Evolutionary conservation across 2,113 vertebrate species (phyloP), one percentile per base, ranked within the genome.

Genomic region (Typhlomys cinereus): DNA sequence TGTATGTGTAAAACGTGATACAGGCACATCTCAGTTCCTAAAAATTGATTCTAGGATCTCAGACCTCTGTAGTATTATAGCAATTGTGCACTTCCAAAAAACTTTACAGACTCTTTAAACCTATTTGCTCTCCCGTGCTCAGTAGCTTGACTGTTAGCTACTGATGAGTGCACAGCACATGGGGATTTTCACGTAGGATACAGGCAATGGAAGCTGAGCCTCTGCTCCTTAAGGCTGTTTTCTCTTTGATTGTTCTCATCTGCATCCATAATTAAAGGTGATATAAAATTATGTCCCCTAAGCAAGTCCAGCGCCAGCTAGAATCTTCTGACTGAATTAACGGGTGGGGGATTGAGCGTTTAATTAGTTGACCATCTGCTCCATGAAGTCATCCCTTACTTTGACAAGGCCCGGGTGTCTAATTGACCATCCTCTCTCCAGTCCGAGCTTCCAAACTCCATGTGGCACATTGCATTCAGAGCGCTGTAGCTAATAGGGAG

Each of bases 311-410:
- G 21, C 31, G 48, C 66, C 83, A 44, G 27, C 66, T 88, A 76
- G 11, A 88, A 82, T 88, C 85, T 73, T 81, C 78, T 90, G 76
- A 61, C 29, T n/a, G 57, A 82, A 81, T 95, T 89, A 44, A 88
- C 54, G 31, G 74, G 57, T 75, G 18, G 18, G 15, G 52, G 25
- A n/a, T 41, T 73, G 70, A 50, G 75, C 69, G 25, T 92, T 89
- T 91, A 90, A 94, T 95, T 94, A 85, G 73, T 73, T 94, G 66
- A n/a, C 85, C 88, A 85, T 89, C 94, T 93, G 85, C 83, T 94
- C 61, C 69, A 41, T 59, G 93, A 84, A 94, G 69, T 81, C 85
- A 85, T 93, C 67, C 88, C 85, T 88, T 89, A 87, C 85, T 59
- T 87, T 75, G 81, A 85, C 8, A 21, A 87, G 61, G 64, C 50